phyloP scores from a whole-genome alignment of 2,797 vertebrate species.

The Mormyrus hasselquistii region DNA sequence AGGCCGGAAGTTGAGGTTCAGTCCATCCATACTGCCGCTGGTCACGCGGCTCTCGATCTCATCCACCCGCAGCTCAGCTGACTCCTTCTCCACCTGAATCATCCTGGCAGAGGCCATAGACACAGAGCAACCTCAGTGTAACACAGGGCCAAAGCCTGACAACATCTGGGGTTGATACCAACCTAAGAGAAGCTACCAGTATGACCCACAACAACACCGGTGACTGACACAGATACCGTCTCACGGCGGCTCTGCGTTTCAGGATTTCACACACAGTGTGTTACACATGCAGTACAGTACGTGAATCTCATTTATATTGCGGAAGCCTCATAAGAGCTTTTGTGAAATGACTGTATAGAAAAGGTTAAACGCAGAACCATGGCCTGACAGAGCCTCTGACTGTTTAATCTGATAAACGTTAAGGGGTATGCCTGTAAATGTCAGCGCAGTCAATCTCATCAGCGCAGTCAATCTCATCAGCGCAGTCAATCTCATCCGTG shows the following conservation, averaged over 20 bases:
- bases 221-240: background rate
- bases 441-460: conserved; percentile 3
- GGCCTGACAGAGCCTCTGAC: background rate
- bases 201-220: background rate
- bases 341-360: background rate
- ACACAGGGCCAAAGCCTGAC: background rate
- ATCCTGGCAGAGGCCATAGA: conserved; percentile 62
- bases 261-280: background rate
- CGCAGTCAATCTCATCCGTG: background rate
- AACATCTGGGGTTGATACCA: background rate
- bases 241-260: background rate
- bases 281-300: background rate
- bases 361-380: background rate
- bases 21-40: conserved; percentile 91
- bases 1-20: conserved; percentile 81
- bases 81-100: conserved; percentile 96
- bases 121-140: background rate
- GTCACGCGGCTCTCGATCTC: conserved; percentile 87
- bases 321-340: background rate
- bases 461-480: background rate
- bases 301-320: background rate
- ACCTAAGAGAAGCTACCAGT: background rate
- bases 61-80: conserved; percentile 82
- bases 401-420: background rate
- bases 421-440: background rate